phyloP scores from a whole-genome alignment of 2,888 invertebrate genomes.

The Thyatira batis region DNA sequence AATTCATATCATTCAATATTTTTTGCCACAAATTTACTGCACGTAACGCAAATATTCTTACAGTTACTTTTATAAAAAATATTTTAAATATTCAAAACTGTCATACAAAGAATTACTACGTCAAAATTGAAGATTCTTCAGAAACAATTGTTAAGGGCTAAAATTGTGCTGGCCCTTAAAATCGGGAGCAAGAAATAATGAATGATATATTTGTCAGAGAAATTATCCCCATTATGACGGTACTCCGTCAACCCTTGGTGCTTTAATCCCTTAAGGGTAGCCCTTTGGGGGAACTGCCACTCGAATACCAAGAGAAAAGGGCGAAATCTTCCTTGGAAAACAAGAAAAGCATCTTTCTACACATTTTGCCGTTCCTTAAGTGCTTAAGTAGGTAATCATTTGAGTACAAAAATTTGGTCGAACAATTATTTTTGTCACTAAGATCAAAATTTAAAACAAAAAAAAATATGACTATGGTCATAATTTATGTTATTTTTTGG shows the following conservation, averaged over 20 bases:
- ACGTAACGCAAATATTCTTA: no score
- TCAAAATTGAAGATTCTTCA: not conserved
- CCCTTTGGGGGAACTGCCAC: not conserved
- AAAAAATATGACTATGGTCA: no score
- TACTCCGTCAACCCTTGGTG: slow-evolving; percentile 19
- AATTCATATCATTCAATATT: no score
- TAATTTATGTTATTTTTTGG: no score
- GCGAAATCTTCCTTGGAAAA: not conserved
- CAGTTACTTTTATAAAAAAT: no score
- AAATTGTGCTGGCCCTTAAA: not conserved
- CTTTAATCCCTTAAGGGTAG: slow-evolving; percentile 12
- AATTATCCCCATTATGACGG: slow-evolving; percentile 23
- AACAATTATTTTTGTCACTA: no score
- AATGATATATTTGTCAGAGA: slow-evolving; percentile 25
- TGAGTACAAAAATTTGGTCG: no score
- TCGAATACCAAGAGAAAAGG: not conserved
- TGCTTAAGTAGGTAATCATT: not conserved
- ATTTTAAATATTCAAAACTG: no score
- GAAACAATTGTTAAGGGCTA: not conserved
- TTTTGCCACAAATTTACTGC: no score
- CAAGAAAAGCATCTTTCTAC: not conserved
- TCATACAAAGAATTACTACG: no score
- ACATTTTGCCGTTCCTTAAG: not conserved
- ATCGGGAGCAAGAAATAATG: slow-evolving; percentile 8
- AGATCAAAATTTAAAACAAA: no score